Base-by-base conservation (phyloP, 2,113 vertebrate species). In the Polypterus senegalus region DNA sequence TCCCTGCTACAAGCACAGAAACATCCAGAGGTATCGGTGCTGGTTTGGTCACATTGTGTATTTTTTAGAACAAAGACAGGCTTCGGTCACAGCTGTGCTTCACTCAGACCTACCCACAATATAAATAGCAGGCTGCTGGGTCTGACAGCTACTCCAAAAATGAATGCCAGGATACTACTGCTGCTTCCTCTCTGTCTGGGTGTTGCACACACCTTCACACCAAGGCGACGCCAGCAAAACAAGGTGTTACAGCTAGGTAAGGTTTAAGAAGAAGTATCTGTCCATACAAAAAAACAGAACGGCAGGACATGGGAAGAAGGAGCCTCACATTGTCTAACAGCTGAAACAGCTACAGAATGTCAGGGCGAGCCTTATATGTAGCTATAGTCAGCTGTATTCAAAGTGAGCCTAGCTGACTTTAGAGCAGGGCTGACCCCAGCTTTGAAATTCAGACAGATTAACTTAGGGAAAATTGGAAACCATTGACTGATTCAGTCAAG, bases 241-340 rank as follows among this genome's bases (percentile, higher is more conserved):
- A 83, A 83, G 75, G 66, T 81, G 58, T 77, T 83, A 45, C 76
- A 71, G 10, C 62, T 79, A 43, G 82, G 79, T 83, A 73, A 83
- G 80, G 57, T 5, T 46, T 6, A 27, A 27, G 27, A n/a, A 11
- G 45, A 62, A 52, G 43, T 55, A 27, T 45, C n/a, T 11, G 11
- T 54, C 43, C 55, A 11, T 47, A 46, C 27, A 7, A 11, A n/a
- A 11, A 62, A 51, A 60, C 43, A 51, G 27, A 27, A 27, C 27
- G 27, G 27, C 27, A 27, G 27, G 27, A 1, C 27, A 27, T 27
- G 27, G 27, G 27, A 27, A 27, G 27, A 27, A 27, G 1, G 27
- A 27, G 27, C 27, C 27, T 27, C 27, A 27, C 1, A 27, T 27
- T 27, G 27, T 27, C 27, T 27, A 27, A 27, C 27, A 27, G 27